Evolutionary conservation across 2,113 vertebrate genomes (phyloP).

Genomic region (Nematolebias whitei): DNA sequence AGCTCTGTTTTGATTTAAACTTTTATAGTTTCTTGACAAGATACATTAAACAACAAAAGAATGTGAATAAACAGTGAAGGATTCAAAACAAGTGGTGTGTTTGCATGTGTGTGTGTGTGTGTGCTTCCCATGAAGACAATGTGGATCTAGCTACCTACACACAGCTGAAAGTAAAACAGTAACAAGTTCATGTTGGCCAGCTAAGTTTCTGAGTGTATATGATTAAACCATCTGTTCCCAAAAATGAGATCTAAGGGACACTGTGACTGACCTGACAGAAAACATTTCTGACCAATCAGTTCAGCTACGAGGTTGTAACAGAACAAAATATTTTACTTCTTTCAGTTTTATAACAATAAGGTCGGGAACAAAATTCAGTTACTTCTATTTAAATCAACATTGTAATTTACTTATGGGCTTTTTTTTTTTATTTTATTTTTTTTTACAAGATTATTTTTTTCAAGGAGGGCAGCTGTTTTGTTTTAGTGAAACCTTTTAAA

Average conservation of each 20-base stretch:
- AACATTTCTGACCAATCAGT: conserved; percentile 15
- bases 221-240: conserved; percentile 33
- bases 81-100: conserved; percentile 28
- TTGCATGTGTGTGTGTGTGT: conserved; percentile 2
- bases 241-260: conserved; percentile 8
- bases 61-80: conserved; percentile 49
- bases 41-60: conserved; percentile 42
- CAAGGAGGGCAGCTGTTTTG: background rate
- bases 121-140: background rate
- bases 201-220: conserved; percentile 24
- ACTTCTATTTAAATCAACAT: conserved; percentile 10
- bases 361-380: conserved; percentile 8
- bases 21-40: conserved; percentile 63
- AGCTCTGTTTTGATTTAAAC: conserved; percentile 58
- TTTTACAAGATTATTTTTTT: background rate
- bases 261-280: conserved; percentile 6
- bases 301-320: background rate
- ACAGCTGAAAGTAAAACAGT: background rate
- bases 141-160: conserved; percentile 5
- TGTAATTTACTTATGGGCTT: background rate
- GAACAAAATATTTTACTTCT: background rate
- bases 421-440: too few relatives aligned
- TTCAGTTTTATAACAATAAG: background rate
- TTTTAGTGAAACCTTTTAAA: background rate
- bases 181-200: background rate